A percentile compares a stretch with the other conserved stretches of the same genome.
Conservation (phyloP, 2,113 vertebrate species). For the Cryptotis parvus region DNA sequence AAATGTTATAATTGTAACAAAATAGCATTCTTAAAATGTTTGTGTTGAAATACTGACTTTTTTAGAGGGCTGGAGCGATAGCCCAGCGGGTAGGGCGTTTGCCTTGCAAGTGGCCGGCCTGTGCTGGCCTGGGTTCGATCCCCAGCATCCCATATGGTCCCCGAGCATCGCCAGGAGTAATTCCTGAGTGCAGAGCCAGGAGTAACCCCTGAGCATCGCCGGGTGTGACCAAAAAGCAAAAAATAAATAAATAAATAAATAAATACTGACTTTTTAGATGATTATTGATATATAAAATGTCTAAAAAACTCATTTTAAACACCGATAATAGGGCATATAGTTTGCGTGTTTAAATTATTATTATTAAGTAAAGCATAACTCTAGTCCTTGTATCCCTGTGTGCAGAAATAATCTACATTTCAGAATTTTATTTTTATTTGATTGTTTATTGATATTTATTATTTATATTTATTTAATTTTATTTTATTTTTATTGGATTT, state of each 20-base stretch:
- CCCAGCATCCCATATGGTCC: too few species aligned
- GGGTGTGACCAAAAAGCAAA: too few species aligned
- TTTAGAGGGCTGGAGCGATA: too few species aligned
- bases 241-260: too few species aligned
- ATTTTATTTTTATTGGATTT: slow-evolving; percentile 18
- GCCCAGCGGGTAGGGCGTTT: too few species aligned
- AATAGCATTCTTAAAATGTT: slow-evolving; percentile 26
- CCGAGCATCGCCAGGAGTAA: too few species aligned
- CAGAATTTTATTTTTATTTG: neutral
- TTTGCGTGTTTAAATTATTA: slow-evolving; percentile 14
- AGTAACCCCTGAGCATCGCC: too few species aligned
- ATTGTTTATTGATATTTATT: slow-evolving; percentile 35
- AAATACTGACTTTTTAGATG: slow-evolving; percentile 23
- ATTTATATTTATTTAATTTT: too few species aligned
- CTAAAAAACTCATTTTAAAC: slow-evolving; percentile 1
- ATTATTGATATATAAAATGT: neutral
- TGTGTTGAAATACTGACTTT: slow-evolving; percentile 36
- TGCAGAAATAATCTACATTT: neutral
- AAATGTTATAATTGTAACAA: neutral
- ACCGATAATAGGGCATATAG: neutral
- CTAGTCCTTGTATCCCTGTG: neutral
- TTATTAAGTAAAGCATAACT: neutral
- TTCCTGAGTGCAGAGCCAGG: too few species aligned
- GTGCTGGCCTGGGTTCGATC: too few species aligned
- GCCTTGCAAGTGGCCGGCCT: too few species aligned